Evolutionary conservation across 2,113 vertebrate genomes (phyloP), one percentile per base, ranked within the genome.

Genomic region (Pongo pygmaeus): DNA sequence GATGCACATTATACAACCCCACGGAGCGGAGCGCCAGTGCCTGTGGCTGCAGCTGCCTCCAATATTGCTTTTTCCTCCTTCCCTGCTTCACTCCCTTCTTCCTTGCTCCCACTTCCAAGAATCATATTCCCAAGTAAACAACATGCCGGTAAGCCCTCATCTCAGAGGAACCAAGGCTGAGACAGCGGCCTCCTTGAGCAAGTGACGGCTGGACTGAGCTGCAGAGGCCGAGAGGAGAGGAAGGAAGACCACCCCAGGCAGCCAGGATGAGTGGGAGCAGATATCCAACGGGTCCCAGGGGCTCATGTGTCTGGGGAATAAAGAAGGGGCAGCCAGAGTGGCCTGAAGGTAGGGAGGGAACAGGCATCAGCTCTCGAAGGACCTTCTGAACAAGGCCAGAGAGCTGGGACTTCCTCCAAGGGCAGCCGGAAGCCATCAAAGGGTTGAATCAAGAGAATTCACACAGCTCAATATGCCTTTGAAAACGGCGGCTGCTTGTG

Each of bases 21-120:
- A 2, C 0, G 25, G 80, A 5, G 32, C 1, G 2, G 0, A 8
- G 23, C 9, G 1, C 87, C 46, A 14, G n/a, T 3, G 0, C 52
- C 67, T 5, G 43, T 32, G 14, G 32, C 92, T 9, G 16, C 14
- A 69, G 59, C 55, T 57, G 6, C 1, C 13, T 30, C 57, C 23
- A 3, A 10, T 1, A 8, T 12, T 1, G 20, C 8, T 16, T 30
- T 43, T 22, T 1, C 40, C 20, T 27, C 12, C 30, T 46, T 64
- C 48, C 75, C 50, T 32, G 38, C 14, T 48, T 79, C 1, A 32
- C 27, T 78, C 14, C 3, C 14, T 38, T 25, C 77, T 12, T 9
- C n/a, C 16, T 52, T 4, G 4, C 17, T 55, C n/a, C 55, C 40
- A 30, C 50, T 1, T 40, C 55, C 74, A 46, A 74, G 22, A 8